Evolutionary conservation across 2,113 vertebrate genomes (phyloP).

Genomic region (Microtus ochrogaster): DNA sequence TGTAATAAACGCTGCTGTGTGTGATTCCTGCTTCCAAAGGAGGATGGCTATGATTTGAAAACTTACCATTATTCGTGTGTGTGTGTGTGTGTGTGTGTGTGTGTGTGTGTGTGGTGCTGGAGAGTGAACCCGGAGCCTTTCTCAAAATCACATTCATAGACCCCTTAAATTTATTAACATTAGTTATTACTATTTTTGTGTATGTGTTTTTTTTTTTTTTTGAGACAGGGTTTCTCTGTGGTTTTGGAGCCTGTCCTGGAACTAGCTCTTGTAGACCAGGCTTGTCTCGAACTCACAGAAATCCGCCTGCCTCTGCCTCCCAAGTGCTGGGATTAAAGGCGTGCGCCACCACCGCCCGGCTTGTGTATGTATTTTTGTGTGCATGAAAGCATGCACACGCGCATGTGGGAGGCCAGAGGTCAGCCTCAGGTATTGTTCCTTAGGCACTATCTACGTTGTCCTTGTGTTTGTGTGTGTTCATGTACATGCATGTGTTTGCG

Average conservation of each 20-base stretch:
- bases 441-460: neutral
- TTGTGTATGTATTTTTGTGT: neutral
- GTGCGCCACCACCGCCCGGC: too few species aligned
- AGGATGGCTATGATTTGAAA: neutral
- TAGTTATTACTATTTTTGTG: neutral
- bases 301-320: too few species aligned
- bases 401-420: neutral
- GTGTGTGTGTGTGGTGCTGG: neutral
- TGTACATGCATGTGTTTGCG: too few species aligned
- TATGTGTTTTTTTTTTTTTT: too few species aligned
- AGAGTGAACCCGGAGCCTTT: neutral
- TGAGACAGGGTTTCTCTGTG: too few species aligned
- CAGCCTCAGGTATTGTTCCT: neutral
- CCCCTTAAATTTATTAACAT: neutral
- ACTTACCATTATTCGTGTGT: neutral
- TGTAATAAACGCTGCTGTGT: slow-evolving; percentile 13
- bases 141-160: neutral
- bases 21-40: neutral
- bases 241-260: too few species aligned
- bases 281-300: too few species aligned
- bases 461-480: neutral
- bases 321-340: too few species aligned
- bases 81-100: neutral
- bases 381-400: neutral
- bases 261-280: too few species aligned